Base-by-base conservation (phyloP, 2,797 vertebrate species). In the Pempheris klunzingeri region DNA sequence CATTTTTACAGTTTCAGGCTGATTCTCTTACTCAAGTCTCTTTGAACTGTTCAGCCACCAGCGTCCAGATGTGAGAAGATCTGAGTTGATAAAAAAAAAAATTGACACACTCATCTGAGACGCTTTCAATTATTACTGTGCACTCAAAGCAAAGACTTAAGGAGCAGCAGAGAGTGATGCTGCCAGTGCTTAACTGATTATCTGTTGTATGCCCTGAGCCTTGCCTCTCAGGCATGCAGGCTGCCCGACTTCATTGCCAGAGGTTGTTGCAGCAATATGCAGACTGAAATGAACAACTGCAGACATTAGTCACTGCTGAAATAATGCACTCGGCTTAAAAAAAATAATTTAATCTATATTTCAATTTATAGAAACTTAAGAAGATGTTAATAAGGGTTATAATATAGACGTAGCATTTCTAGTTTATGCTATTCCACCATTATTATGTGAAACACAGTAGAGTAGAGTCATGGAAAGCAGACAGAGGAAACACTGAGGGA, bases 1-100 rank as follows among this genome's bases (percentile, higher is more conserved):
- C n/a, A 36, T 11, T 32, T 36, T 69, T 60, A 26, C 4, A 11
- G 3, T 43, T 30, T 65, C 34, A 50, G 52, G n/a, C 22, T 9
- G 17, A 66, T 54, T 49, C 7, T 62, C 22, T 68, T 39, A 24
- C 34, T 59, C 34, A 54, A 38, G 34, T 43, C 6, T 62, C 26
- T 26, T n/a, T 44, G 6, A 63, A 32, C 49, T 32, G 20, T 32
- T 9, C 20, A 30, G 71, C 24, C 11, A 14, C 46, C 20, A 3
- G n/a, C n/a, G n/a, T n/a, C 10, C 4, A 32, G 3, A 34, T n/a
- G 8, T 32, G 17, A 58, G 9, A 41, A 24, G 24, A 39, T 44
- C 34, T 41, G 44, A 54, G 41, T 17, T 20, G 5, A 30, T n/a
- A 34, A 55, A 22, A 1, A 55, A 66, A n/a, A 36, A 39, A 11